Evolutionary conservation across 1,140 invertebrate genomes (phyloP).

Genomic region (Lasioglossum albipes): DNA sequence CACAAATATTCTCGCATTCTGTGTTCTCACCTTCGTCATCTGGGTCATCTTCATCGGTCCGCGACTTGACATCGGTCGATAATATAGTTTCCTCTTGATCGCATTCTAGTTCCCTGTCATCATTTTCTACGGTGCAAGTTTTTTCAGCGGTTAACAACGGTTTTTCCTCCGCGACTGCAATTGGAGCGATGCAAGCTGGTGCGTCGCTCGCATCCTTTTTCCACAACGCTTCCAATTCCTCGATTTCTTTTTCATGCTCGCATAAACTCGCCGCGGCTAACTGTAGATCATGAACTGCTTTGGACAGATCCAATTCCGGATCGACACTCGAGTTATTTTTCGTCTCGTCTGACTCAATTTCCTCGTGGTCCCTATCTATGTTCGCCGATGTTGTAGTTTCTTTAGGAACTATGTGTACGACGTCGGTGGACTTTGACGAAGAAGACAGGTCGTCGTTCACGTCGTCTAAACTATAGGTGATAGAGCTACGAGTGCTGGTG

Average conservation of each 20-base stretch:
- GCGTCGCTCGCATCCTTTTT: neutral
- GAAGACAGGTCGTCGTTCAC: constrained; percentile 21
- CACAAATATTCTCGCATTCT: constrained; percentile 47
- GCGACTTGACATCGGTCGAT: constrained; percentile 29
- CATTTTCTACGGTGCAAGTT: neutral
- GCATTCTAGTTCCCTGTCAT: constrained; percentile 22
- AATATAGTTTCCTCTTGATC: constrained; percentile 38
- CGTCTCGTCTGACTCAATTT: neutral
- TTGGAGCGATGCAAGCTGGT: neutral
- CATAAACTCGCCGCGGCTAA: constrained; percentile 57
- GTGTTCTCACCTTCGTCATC: constrained; percentile 59
- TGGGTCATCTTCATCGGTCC: constrained; percentile 10
- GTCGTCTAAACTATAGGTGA: constrained; percentile 37
- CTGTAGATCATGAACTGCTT: constrained; percentile 55
- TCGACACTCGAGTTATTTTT: constrained; percentile 11
- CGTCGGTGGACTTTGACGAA: constrained; percentile 9
- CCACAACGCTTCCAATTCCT: constrained; percentile 12
- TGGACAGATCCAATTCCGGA: constrained; percentile 51
- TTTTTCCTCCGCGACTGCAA: neutral
- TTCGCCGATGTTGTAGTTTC: constrained; percentile 17
- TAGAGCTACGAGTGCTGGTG: constrained; percentile 48
- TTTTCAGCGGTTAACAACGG: neutral
- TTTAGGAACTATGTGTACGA: constrained; percentile 13
- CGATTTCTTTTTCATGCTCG: constrained; percentile 48
- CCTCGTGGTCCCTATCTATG: neutral